Evolutionary conservation across 2,888 invertebrate genomes (phyloP), one percentile per base, ranked within the genome.

Genomic region (Prostheceraeus crozeri): DNA sequence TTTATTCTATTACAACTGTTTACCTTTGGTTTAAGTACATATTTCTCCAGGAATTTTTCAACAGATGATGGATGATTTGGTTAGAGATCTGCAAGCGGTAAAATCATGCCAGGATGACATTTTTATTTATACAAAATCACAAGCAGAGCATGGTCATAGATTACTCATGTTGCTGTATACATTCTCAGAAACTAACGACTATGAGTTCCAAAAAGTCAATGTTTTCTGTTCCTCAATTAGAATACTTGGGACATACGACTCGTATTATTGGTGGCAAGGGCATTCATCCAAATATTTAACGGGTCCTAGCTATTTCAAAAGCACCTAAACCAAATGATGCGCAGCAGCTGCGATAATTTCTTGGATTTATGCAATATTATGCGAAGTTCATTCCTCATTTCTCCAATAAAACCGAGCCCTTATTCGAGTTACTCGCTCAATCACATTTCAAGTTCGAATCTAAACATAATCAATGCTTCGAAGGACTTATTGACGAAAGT

Each of bases 21-120:
- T n/a, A n/a, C n/a, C n/a, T n/a, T n/a, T n/a, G n/a, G 10, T n/a
- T 33, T 33, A n/a, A n/a, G n/a, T 33, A n/a, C 10, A n/a, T 33
- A 33, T 33, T n/a, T 33, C 33, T 10, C 33, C 33, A 10, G 33
- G 33, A n/a, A 10, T 33, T 8, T 33, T 33, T 33, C 33, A 33
- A 33, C 10, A 33, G 10, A n/a, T 33, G 33, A 33, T 33, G 33
- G 33, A 33, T n/a, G n/a, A 10, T 14, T 16, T 48, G 27, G 23
- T 48, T 23, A 23, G 11, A 48, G 48, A 14, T 25, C 11, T 48
- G 27, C 23, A 23, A 25, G 19, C 25, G 14, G 48, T 48, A 23
- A 48, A 48, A 48, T 8, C 23, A 6, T 48, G 4, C 16, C 48
- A 48, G 48, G 23, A 48, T 48, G 48, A 48, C 14, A 48, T 48